Percentiles rank a stretch among this genome's conserved stretches.
phyloP scores from a whole-genome alignment of 2,888 invertebrate genomes.

The Torymus auratus region DNA sequence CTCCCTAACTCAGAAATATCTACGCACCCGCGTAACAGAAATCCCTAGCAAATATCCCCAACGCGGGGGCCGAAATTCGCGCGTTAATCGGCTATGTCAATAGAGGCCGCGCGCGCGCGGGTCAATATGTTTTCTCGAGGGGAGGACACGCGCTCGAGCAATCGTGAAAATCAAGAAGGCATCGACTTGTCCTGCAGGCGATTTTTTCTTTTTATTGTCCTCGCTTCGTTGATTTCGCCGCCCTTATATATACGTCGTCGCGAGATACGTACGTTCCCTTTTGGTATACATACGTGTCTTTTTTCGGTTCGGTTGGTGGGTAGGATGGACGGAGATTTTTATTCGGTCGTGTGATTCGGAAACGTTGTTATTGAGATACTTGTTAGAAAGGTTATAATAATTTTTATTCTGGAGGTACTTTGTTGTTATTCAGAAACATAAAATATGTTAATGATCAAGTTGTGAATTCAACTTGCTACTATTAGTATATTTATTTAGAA shows the following conservation, averaged over 20 bases:
- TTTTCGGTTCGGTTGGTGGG: background rate
- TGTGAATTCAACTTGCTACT: too few species aligned
- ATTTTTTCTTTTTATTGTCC: slow-evolving; percentile 57
- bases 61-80: slow-evolving; percentile 19
- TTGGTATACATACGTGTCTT: background rate
- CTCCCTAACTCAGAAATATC: slow-evolving; percentile 6
- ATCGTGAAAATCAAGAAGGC: slow-evolving; percentile 55
- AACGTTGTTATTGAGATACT: too few species aligned
- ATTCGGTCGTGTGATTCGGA: too few species aligned
- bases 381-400: too few species aligned
- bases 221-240: slow-evolving; percentile 40
- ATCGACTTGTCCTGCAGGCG: slow-evolving; percentile 15
- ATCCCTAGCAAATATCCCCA: slow-evolving; percentile 20
- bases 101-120: background rate
- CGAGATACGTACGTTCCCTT: slow-evolving; percentile 13
- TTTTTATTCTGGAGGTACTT: too few species aligned
- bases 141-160: slow-evolving; percentile 26
- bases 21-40: background rate
- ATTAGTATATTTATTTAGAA: too few species aligned
- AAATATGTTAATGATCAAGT: too few species aligned
- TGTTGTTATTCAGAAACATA: too few species aligned
- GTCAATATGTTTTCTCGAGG: slow-evolving; percentile 56
- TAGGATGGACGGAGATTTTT: too few species aligned
- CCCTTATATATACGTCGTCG: slow-evolving; percentile 44
- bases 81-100: slow-evolving; percentile 56